These are phyloP conservation scores for Ceratina calcarata DNA, from an alignment of 1,140 invertebrate genomes.

Conservation along the genomic window DNA sequence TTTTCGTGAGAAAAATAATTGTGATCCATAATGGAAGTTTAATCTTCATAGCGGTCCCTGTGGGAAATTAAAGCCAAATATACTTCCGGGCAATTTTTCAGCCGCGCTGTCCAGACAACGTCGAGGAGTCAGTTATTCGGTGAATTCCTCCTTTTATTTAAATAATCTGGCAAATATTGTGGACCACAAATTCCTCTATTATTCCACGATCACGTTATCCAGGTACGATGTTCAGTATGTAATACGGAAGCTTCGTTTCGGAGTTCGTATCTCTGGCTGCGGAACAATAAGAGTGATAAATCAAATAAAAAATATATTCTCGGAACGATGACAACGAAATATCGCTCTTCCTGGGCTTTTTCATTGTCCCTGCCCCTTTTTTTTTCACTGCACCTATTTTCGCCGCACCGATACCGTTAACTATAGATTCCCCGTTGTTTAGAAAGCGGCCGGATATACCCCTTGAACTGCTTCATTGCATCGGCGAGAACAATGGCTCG, in stretches of 20 bases:
- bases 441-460: slow-evolving; percentile 31
- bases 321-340: slow-evolving; percentile 25
- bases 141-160: neutral
- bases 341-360: slow-evolving; percentile 21
- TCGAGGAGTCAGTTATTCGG: neutral
- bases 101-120: neutral
- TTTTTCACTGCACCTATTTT: slow-evolving; percentile 3
- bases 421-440: slow-evolving; percentile 49
- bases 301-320: neutral
- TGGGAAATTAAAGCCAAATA: slow-evolving; percentile 8
- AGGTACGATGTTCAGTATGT: neutral
- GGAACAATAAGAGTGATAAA: neutral
- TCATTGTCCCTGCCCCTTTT: slow-evolving; percentile 31
- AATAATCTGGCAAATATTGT: no score
- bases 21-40: neutral
- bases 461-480: slow-evolving; percentile 36
- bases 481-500: slow-evolving; percentile 6
- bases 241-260: neutral
- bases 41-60: neutral
- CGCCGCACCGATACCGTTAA: slow-evolving; percentile 21
- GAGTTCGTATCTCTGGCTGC: neutral
- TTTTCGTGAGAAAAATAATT: neutral
- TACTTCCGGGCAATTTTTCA: neutral
- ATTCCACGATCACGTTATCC: neutral
- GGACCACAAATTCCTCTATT: no score